Base-by-base conservation (phyloP, 2,888 invertebrate species). In the Eumerus sabulonum region DNA sequence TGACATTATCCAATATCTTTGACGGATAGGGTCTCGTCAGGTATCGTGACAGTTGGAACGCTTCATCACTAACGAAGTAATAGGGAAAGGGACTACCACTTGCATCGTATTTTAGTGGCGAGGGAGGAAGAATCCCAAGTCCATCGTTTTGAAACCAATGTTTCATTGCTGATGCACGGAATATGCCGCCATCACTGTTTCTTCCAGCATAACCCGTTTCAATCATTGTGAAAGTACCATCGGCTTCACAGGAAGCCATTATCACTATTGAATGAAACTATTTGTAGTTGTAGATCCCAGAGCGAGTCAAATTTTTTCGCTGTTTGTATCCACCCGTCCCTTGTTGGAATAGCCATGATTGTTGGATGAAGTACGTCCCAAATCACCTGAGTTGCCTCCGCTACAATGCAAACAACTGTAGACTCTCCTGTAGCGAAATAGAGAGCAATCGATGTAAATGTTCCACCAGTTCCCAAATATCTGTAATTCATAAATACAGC, bases 381-480 rank as follows among this genome's bases (percentile, higher is more conserved):
- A 51, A 50, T 50, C 35, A 13, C 50, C 50, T 51, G 50, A 27
- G 35, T 35, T 51, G 50, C 27, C 35, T 51, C 50, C 19, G 19
- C 19, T 19, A 18, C 1, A 16, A 48, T 48, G n/a, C n/a, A n/a
- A n/a, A n/a, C n/a, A n/a, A n/a, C n/a, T 17, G 18, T 1, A 48
- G 11, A 47, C 47, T 18, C 3, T 47, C 47, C 47, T 48, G 18
- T 48, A 48, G 48, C 48, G 48, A 48, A 9, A 48, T 16, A 48
- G 19, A 48, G n/a, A 18, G 9, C 48, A 48, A 48, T 18, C 27
- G 13, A 48, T 48, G 48, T 18, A 48, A 48, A 48, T 18, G 48
- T 17, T 47, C 47, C 47, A 47, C 47, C 47, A 48, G 48, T 48
- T 27, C 27, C 48, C 48, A 48, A 48, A 48, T 48, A 48, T 48